A percentile compares a stretch with the other conserved stretches of the same genome.
Evolutionary conservation across 2,113 vertebrate genomes (phyloP).

Genomic region (Sinocyclocheilus anshuiensis): DNA sequence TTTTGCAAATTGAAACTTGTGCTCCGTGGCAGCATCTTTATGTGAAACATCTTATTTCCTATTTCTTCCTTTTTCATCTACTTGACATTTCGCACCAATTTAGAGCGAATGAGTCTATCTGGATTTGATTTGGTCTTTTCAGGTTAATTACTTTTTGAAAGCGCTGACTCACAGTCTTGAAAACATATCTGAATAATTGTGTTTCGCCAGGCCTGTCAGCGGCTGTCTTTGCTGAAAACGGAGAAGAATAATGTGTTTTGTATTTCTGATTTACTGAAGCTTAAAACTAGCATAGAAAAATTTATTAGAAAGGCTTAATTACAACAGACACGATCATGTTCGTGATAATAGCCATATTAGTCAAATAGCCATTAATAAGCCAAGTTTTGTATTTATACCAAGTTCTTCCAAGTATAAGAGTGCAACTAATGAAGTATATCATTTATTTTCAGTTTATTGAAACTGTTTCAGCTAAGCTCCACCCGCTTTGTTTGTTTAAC

Average conservation of each 20-base stretch:
- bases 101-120: constrained; percentile 20
- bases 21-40: constrained; percentile 27
- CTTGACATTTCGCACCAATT: constrained; percentile 49
- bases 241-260: neutral
- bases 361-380: constrained; percentile 6
- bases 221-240: constrained; percentile 4
- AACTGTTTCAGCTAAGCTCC: neutral
- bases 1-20: constrained; percentile 48
- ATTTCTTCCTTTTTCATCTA: constrained; percentile 26
- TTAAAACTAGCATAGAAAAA: neutral
- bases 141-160: constrained; percentile 17
- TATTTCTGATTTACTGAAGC: neutral
- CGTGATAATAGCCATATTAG: constrained; percentile 18
- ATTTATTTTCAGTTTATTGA: neutral
- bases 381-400: constrained; percentile 6
- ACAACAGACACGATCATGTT: neutral
- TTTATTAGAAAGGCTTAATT: neutral
- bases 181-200: constrained; percentile 32
- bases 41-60: constrained; percentile 23
- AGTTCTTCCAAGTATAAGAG: neutral
- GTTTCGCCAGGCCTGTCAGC: neutral
- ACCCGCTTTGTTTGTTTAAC: neutral
- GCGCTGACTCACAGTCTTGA: neutral
- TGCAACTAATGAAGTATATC: neutral
- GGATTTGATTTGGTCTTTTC: constrained; percentile 9